Percentiles rank a stretch among this genome's conserved stretches.
Conservation (phyloP, 2,113 vertebrate genomes). For the Oncorhynchus keta region DNA sequence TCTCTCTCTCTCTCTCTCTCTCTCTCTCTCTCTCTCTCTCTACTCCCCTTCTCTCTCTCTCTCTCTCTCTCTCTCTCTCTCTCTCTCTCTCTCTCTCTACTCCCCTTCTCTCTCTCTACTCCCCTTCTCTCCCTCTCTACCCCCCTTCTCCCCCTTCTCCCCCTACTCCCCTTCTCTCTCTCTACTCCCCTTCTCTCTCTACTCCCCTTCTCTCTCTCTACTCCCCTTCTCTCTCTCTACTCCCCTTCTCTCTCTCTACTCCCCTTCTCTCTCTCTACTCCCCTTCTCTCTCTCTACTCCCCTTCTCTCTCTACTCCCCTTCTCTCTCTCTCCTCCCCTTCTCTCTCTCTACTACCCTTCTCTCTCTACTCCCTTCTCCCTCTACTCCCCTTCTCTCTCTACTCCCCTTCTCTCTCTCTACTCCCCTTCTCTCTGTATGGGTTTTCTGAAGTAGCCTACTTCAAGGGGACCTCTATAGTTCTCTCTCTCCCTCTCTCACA, state of each 20-base stretch:
- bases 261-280: not conserved
- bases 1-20: too few relatives aligned
- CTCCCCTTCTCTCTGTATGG: not conserved
- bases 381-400: not conserved
- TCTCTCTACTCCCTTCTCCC: not conserved
- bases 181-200: not conserved
- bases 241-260: slow-evolving; percentile 1
- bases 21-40: too few relatives aligned
- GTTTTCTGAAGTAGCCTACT: too few relatives aligned
- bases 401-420: not conserved
- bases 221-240: not conserved
- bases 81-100: too few relatives aligned
- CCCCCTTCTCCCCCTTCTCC: not conserved
- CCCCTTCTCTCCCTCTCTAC: not conserved
- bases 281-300: too few relatives aligned
- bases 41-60: not conserved
- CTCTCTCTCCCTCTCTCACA: not conserved
- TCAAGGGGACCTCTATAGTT: not conserved
- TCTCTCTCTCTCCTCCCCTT: too few relatives aligned
- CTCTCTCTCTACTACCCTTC: not conserved
- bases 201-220: not conserved
- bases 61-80: too few relatives aligned
- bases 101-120: not conserved
- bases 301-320: too few relatives aligned
- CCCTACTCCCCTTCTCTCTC: not conserved